These are phyloP conservation scores for Cinclus cinclus DNA, from an alignment of 2,113 vertebrate genomes.

Conservation along the genomic window DNA sequence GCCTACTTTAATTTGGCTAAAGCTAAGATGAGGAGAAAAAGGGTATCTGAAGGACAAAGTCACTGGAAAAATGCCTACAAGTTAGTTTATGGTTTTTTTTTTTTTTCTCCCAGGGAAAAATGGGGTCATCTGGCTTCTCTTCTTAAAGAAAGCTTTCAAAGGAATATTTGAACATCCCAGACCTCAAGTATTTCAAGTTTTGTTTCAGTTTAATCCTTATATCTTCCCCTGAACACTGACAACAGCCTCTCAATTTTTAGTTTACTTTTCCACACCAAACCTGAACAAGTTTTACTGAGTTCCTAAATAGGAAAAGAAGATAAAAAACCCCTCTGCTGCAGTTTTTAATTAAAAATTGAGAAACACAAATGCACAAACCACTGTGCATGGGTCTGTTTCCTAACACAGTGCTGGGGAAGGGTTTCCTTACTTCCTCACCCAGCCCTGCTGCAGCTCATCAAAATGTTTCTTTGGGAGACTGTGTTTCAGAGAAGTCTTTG, in stretches of 20 bases:
- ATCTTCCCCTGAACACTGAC: background rate
- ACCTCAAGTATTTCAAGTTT: background rate
- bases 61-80: background rate
- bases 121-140: background rate
- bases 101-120: background rate
- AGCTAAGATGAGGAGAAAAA: background rate
- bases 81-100: no score
- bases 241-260: background rate
- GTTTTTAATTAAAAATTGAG: background rate
- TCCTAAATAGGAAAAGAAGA: background rate
- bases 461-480: background rate
- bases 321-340: background rate
- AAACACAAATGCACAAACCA: background rate
- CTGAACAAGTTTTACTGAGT: background rate
- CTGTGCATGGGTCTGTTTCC: background rate
- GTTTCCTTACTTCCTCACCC: background rate
- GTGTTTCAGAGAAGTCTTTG: background rate
- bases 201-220: background rate
- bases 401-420: background rate
- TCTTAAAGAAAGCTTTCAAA: background rate
- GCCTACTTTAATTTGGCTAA: background rate
- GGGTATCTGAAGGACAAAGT: background rate
- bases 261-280: background rate
- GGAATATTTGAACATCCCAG: background rate
- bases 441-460: background rate